Evolutionary conservation across 2,888 invertebrate species (phyloP).

Genomic region (Paralinhomoeus sp.): DNA sequence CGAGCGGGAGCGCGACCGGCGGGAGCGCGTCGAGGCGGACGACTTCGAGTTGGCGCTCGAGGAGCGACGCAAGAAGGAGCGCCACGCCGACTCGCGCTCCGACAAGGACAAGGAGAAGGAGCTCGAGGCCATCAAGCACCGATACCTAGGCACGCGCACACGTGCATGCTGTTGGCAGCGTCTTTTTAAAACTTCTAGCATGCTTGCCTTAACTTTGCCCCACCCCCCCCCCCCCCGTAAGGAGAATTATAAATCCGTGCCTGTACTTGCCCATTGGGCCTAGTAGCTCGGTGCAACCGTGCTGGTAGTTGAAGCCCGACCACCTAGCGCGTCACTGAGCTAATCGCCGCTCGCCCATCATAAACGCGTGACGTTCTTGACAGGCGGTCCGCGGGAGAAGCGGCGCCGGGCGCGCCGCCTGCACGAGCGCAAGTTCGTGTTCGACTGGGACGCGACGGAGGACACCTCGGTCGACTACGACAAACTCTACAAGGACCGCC

Average conservation of each 20-base stretch:
- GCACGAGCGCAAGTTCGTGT: conserved; percentile 96
- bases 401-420: conserved; percentile 69
- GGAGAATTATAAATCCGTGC: too few relatives aligned
- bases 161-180: not conserved
- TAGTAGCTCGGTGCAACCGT: not conserved
- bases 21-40: conserved; percentile 6
- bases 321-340: not conserved
- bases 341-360: conserved; percentile 45
- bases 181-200: not conserved
- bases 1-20: conserved; percentile 10
- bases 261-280: not conserved
- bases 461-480: conserved; percentile 97
- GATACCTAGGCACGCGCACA: conserved; percentile 10
- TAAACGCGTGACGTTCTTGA: too few relatives aligned
- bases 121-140: conserved; percentile 51
- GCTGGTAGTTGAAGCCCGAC: not conserved
- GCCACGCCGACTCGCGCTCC: too few relatives aligned
- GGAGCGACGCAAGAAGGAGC: too few relatives aligned
- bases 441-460: conserved; percentile 98
- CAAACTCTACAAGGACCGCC: conserved; percentile 76
- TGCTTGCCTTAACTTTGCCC: not conserved
- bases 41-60: conserved; percentile 19
- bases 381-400: conserved; percentile 62
- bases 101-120: conserved; percentile 58
- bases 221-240: not conserved